Base-by-base conservation (phyloP, 1,140 invertebrate species). In the Drepana arcuata region DNA sequence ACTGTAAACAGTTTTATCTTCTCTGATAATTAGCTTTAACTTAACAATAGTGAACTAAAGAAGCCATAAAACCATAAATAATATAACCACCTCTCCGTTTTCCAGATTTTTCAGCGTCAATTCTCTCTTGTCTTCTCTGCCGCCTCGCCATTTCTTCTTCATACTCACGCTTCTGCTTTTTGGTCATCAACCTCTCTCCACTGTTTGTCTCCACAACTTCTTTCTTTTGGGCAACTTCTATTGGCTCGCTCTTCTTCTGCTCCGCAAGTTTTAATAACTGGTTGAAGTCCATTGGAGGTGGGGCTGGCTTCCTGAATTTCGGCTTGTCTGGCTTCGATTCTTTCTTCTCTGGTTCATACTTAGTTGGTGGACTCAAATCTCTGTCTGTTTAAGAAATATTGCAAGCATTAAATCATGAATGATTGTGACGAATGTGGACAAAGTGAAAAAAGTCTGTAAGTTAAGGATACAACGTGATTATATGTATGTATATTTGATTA, bases 181-280 rank as follows among this genome's bases (percentile, higher is more conserved):
- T 92, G 0, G 94, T 95, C 85, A 95, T 89, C 4, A 88, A 70
- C 31, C 90, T 82, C 49, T 92, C 91, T 43, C 91, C 91, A 27
- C 86, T 26, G 2, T 4, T 4, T 6, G 6, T 72, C 50, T 85
- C 84, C 12, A 45, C n/a, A 0, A 71, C 42, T 65, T 88, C 89
- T 47, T 89, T 88, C 27, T 86, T 83, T 55, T 90, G 87, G 21
- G 84, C 66, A 7, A 88, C 65, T 32, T 71, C 71, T 16, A 94
- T 75, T 0, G 93, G 92, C 70, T 94, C 92, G 69, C 88, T 85
- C 49, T 94, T 92, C 64, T 95, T 95, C 63, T 93, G 87, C 48
- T 92, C 90, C 4, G 93, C 94, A 9, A 96, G 69, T 70, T 93
- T 92, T 0, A 95, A 58, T 11, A 95, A 56, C 27, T 91, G 86